A percentile compares a stretch with the other conserved stretches of the same genome.
These are phyloP conservation scores for Drosophila mayri DNA, from an alignment of 1,140 invertebrate species.

Conservation along the genomic window DNA sequence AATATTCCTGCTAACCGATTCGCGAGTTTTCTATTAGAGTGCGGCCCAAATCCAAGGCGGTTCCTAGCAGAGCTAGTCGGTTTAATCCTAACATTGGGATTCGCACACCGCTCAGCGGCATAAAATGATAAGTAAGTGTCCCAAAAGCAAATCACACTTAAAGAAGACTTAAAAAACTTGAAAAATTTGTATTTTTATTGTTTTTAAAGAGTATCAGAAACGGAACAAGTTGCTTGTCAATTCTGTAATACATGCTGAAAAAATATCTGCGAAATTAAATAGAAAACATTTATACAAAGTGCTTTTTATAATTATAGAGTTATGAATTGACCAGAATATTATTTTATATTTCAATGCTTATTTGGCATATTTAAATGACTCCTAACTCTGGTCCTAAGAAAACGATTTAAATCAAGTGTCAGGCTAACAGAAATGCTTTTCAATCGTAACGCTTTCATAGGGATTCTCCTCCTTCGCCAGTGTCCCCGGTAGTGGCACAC, in stretches of 20 bases:
- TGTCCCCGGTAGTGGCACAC: conserved; percentile 10
- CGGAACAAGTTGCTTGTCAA: background rate
- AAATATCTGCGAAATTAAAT: background rate
- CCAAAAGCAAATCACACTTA: background rate
- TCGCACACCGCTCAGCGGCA: conserved; percentile 74
- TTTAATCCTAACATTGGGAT: conserved; percentile 69
- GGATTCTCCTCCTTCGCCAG: background rate
- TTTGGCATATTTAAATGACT: background rate
- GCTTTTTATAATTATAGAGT: background rate
- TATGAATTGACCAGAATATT: background rate
- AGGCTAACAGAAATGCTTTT: conserved; percentile 10
- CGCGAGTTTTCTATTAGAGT: conserved; percentile 31
- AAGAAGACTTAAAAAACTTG: too few species aligned
- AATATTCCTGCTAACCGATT: conserved; percentile 14
- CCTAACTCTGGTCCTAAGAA: background rate
- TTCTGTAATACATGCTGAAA: too few species aligned
- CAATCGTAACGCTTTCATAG: conserved; percentile 9
- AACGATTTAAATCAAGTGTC: conserved; percentile 16
- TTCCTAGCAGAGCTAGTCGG: conserved; percentile 31
- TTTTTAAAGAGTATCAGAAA: too few species aligned
- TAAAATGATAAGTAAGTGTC: conserved; percentile 80
- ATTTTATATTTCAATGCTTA: background rate
- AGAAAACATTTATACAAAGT: background rate
- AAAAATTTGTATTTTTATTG: background rate
- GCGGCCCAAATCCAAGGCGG: conserved; percentile 13